phyloP scores from a whole-genome alignment of 2,113 vertebrate species.

The Datnioides undecimradiatus region DNA sequence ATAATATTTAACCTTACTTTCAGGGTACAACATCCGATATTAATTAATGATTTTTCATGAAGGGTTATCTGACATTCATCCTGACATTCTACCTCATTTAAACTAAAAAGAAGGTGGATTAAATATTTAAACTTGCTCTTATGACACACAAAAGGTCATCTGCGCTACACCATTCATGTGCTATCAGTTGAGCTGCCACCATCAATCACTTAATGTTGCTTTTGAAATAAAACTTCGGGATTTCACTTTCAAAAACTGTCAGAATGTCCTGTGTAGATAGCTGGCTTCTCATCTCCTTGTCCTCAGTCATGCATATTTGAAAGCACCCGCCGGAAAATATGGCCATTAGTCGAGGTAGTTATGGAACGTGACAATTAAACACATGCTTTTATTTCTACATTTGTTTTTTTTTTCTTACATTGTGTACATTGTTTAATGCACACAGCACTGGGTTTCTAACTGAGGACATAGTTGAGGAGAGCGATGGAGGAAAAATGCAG shows the following conservation, averaged over 20 bases:
- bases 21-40: constrained; percentile 9
- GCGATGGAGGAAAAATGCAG: not conserved
- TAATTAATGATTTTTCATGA: constrained; percentile 40
- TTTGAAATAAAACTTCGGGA: constrained; percentile 20
- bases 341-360: not conserved
- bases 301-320: constrained; percentile 20
- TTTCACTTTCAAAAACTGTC: constrained; percentile 30
- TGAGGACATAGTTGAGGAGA: too few relatives aligned
- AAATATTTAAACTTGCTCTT: constrained; percentile 48
- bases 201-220: constrained; percentile 26
- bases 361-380: not conserved
- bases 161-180: not conserved
- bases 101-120: constrained; percentile 33
- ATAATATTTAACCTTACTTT: constrained; percentile 38
- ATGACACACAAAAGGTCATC: constrained; percentile 38
- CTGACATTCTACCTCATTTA: constrained; percentile 35
- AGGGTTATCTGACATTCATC: constrained; percentile 39
- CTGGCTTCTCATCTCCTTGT: not conserved
- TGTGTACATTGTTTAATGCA: not conserved
- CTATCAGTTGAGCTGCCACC: not conserved
- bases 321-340: not conserved
- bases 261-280: not conserved
- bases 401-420: constrained; percentile 1
- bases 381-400: not conserved
- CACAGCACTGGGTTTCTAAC: not conserved